Conservation (phyloP, 2,888 invertebrate species). For the Lepidonotus clava region DNA sequence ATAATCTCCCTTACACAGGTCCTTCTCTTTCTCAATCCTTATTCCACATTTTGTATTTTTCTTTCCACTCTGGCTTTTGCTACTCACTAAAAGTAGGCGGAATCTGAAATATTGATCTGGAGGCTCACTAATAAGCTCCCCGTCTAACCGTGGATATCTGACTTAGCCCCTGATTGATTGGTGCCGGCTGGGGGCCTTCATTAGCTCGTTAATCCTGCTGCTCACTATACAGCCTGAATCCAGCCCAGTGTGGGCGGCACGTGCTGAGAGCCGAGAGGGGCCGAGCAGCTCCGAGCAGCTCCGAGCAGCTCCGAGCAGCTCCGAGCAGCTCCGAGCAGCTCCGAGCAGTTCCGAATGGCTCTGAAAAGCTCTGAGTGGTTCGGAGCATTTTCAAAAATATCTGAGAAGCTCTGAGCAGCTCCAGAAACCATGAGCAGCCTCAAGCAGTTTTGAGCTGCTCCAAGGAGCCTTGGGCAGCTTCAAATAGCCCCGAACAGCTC, state of each 20-base stretch:
- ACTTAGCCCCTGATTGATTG: slow-evolving; percentile 13
- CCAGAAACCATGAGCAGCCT: no score
- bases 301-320: neutral
- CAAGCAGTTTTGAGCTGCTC: no score
- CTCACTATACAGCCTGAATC: neutral
- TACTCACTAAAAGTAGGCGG: no score
- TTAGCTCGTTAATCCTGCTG: neutral
- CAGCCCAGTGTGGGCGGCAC: neutral
- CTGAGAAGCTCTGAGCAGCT: no score
- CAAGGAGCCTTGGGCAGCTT: no score
- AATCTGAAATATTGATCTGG: neutral
- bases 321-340: neutral
- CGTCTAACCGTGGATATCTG: neutral
- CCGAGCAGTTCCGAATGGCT: neutral
- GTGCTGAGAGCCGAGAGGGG: no score
- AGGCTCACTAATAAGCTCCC: neutral
- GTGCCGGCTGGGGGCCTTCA: neutral
- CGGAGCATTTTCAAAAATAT: no score
- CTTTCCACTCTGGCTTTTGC: no score
- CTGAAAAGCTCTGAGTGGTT: neutral
- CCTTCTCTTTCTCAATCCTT: no score
- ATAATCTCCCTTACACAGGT: no score
- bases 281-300: neutral
- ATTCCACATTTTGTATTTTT: no score
- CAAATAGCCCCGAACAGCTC: no score